phyloP scores from a whole-genome alignment of 2,113 vertebrate species.

The Gambusia affinis region DNA sequence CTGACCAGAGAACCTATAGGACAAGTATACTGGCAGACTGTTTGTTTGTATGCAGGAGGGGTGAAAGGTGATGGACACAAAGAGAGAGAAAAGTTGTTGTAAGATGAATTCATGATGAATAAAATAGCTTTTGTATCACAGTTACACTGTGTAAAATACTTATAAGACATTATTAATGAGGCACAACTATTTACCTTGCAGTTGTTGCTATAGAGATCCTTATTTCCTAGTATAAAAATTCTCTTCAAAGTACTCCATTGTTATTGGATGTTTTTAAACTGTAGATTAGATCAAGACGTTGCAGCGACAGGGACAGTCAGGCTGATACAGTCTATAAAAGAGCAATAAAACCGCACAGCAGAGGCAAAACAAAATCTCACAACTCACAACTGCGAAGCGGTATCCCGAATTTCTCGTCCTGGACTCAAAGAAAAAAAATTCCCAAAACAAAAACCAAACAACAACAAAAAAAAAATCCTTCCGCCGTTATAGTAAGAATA shows the following conservation, averaged over 20 bases:
- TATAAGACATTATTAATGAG: not conserved
- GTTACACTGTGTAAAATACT: not conserved
- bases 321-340: constrained; percentile 50
- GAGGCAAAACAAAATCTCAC: constrained; percentile 22
- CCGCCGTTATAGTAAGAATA: constrained; percentile 25
- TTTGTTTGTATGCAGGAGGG: constrained; percentile 33
- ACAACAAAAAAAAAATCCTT: constrained; percentile 4
- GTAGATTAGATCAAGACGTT: constrained; percentile 17
- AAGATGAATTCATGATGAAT: constrained; percentile 38
- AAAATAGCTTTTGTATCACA: constrained; percentile 24
- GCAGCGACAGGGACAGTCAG: constrained; percentile 55
- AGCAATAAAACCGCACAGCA: constrained; percentile 9
- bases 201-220: constrained; percentile 24
- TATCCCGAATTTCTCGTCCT: constrained; percentile 25
- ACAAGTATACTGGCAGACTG: constrained; percentile 55
- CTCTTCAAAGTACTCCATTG: constrained; percentile 69
- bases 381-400: constrained; percentile 37
- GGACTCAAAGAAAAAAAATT: not conserved
- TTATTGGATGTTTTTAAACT: constrained; percentile 19
- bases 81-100: constrained; percentile 39
- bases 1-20: constrained; percentile 50
- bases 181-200: constrained; percentile 57
- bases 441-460: not conserved
- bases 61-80: constrained; percentile 2
- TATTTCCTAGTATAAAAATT: constrained; percentile 55